Evolutionary conservation across 2,113 vertebrate species (phyloP).

Genomic region (Carettochelys insculpta): DNA sequence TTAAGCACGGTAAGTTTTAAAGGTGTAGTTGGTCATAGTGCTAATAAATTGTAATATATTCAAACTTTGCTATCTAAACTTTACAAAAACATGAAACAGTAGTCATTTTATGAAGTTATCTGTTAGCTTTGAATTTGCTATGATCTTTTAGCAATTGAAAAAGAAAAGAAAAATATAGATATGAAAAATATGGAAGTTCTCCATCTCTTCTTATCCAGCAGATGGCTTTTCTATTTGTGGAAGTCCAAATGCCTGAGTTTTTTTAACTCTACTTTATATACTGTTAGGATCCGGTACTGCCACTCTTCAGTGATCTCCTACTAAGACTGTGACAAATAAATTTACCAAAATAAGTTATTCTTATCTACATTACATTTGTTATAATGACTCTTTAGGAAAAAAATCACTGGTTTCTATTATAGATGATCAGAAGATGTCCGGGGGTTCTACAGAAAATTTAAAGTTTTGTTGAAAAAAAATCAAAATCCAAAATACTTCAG

Average conservation of each 20-base stretch:
- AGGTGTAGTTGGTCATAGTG: background rate
- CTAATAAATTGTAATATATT: slow-evolving; percentile 3
- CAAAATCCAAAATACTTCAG: background rate
- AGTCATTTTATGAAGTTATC: background rate
- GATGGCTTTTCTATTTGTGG: background rate
- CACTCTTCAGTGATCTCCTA: background rate
- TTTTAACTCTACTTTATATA: background rate
- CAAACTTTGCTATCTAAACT: slow-evolving; percentile 8
- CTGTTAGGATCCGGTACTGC: background rate
- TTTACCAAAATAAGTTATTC: background rate
- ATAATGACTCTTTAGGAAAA: background rate
- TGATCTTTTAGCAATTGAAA: background rate
- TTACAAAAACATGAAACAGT: background rate
- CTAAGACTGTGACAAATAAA: background rate
- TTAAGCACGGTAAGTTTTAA: background rate
- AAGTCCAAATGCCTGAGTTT: background rate
- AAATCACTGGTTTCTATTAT: background rate
- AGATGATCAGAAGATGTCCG: background rate
- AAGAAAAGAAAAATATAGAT: background rate
- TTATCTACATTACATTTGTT: rapidly evolving
- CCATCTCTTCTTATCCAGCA: slow-evolving; percentile 5
- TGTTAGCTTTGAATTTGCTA: background rate
- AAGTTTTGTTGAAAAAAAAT: background rate
- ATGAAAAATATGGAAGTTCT: background rate
- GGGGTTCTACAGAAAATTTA: background rate